A percentile compares a stretch with the other conserved stretches of the same genome.
Conservation (phyloP, 2,888 invertebrate species). For the Alloplasta piceator region DNA sequence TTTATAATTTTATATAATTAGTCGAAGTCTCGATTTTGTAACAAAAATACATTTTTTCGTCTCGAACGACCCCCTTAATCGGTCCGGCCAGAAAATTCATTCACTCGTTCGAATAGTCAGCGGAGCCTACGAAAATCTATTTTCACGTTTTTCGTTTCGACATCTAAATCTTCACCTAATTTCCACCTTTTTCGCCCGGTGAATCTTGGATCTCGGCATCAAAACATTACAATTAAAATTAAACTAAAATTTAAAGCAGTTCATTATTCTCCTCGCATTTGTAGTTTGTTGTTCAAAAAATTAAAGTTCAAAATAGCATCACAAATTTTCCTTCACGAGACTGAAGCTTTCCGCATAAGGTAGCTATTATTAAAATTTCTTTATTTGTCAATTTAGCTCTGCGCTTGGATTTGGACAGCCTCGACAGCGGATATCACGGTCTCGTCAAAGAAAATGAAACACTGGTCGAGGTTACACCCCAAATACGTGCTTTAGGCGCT, state of each 20-base stretch:
- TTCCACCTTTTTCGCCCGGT: neutral
- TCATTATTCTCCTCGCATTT: neutral
- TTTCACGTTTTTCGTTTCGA: constrained; percentile 25
- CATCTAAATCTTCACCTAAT: constrained; percentile 8
- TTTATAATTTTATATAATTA: no score
- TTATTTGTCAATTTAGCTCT: constrained; percentile 85
- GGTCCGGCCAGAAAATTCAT: neutral
- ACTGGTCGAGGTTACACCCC: constrained; percentile 95
- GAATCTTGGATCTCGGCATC: neutral
- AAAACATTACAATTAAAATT: neutral
- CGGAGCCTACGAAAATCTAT: constrained; percentile 9
- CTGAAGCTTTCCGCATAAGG: no score
- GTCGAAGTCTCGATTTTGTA: neutral
- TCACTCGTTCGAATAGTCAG: neutral
- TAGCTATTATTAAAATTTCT: neutral
- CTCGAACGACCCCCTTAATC: neutral
- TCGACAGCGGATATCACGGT: constrained; percentile 96
- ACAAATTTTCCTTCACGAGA: no score
- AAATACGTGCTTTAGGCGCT: constrained; percentile 91
- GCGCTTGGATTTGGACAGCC: constrained; percentile 90
- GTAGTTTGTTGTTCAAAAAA: neutral
- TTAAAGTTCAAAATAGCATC: neutral
- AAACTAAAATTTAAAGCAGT: neutral
- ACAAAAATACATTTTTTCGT: neutral
- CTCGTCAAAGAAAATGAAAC: constrained; percentile 97